Evolutionary conservation across 2,797 vertebrate genomes (phyloP).

Genomic region (Hemitrygon akajei): DNA sequence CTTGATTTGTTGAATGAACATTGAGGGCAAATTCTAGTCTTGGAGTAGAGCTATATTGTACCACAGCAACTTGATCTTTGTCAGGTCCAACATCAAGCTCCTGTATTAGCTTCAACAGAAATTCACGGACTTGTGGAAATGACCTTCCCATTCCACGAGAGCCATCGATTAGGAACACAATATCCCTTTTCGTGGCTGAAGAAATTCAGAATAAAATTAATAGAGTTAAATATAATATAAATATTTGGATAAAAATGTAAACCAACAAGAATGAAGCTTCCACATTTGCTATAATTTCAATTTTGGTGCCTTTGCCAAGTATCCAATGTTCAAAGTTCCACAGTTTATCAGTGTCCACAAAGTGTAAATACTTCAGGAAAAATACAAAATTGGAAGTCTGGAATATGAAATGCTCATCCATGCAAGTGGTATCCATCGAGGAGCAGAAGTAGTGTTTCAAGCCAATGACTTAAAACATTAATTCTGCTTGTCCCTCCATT

Average conservation of each 20-base stretch:
- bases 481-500: no score
- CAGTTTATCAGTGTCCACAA: no score
- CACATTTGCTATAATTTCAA: not conserved
- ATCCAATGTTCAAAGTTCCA: no score
- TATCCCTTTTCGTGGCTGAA: not conserved
- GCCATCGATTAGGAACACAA: constrained; percentile 38
- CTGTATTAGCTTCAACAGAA: not conserved
- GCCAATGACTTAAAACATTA: no score
- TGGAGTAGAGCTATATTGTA: not conserved
- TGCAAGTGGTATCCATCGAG: no score
- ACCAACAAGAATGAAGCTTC: not conserved
- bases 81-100: constrained; percentile 3
- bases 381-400: no score
- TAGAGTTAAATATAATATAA: not conserved
- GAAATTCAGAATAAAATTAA: constrained; percentile 5
- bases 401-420: no score
- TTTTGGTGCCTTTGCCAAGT: not conserved
- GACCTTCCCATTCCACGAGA: constrained; percentile 16
- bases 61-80: constrained; percentile 33
- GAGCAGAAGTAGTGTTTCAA: no score
- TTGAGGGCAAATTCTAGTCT: constrained; percentile 30
- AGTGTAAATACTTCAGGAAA: no score
- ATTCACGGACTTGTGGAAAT: constrained; percentile 8
- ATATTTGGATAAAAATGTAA: not conserved
- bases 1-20: constrained; percentile 3